Base-by-base conservation (phyloP, 2,113 vertebrate genomes). In the Marmota monax region DNA sequence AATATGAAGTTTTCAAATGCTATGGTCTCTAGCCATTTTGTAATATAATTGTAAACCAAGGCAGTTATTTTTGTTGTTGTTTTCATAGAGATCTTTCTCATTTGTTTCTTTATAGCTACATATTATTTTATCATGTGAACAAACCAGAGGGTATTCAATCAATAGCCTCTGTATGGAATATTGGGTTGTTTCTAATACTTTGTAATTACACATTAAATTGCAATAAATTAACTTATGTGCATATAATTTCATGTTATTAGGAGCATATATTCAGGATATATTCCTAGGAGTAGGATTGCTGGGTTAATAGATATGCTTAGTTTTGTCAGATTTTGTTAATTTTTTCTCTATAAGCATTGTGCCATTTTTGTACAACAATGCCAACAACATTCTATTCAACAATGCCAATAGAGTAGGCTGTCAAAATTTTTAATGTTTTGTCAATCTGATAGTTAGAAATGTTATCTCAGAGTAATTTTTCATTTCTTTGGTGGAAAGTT, bases 211-310 rank as follows among this genome's bases (percentile, higher is more conserved):
- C 45, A 37, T 3, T 45, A 63, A 88, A 65, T 91, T 84, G 42
- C 37, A 73, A 0, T 72, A 32, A 91, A 58, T 84, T 73, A 90
- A 17, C 42, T 77, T 77, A 17, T 76, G 22, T 9, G 6, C 39
- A 39, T 74, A 27, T 88, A 51, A 92, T 95, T 93, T 78, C 37
- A 37, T 53, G 42, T 74, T 88, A 16, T 29, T 63, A 48, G 67
- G 92, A 72, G 32, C 53, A 2, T 72, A 53, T 92, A n/a, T 89
- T 89, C 63, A 65, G 61, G n/a, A 78, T 42, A 84, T 79, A 88
- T 94, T 95, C 77, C 77, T 84, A 58, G 45, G 73, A 88, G 39
- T 95, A 77, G 32, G 20, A 73, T 88, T 91, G 3, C 73, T 69
- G 51, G 48, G 51, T 77, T 32, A 69, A 0, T 88, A 51, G 45